Evolutionary conservation across 2,888 invertebrate genomes (phyloP), one percentile per base, ranked within the genome.

Genomic region (Nebria brevicollis): DNA sequence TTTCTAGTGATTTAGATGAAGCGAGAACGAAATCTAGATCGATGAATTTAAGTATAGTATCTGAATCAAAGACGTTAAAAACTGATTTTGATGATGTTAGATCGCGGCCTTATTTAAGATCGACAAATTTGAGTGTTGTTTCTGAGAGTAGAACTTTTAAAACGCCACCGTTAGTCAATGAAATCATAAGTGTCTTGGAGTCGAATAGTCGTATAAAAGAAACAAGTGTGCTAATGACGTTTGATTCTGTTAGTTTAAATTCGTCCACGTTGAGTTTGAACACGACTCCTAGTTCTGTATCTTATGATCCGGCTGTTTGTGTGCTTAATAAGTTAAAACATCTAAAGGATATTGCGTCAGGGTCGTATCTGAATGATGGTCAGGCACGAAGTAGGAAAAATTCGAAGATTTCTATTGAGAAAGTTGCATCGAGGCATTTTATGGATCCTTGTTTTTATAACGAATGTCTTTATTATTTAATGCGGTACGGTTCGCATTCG

Each of bases 401-500:
- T 79, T 84, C 20, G 77, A 85, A 81, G 75, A 82, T 42, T 81
- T 80, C 25, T 15, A 20, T 15, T 76, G 77, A 66, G 34, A 84
- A 83, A 77, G 76, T 82, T 42, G 81, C 83, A 0, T 84, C 82
- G 73, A 84, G 83, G 78, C 85, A 84, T 1, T 84, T 83, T 64
- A 84, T 93, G 0, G 91, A 92, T 82, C 91, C 92, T 0, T 90
- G 92, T 83, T 92, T 92, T 84, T 94, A 94, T 85, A 93, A 94
- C 82, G 97, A 97, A 89, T 96, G 95, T 85, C 88, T 96, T 1
- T 95, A 94, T 87, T 98, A 97, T 88, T 90, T 97, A 2, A 91
- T 92, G 2, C 94, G 93, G 82, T 97, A 97, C 86, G 97, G 96
- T 0, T 94, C 94, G 2, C 94, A 94, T 85, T 90, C 92, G 0